A percentile compares a stretch with the other conserved stretches of the same genome.
phyloP scores from a whole-genome alignment of 1,140 invertebrate genomes.

The Bombus soroeensis region DNA sequence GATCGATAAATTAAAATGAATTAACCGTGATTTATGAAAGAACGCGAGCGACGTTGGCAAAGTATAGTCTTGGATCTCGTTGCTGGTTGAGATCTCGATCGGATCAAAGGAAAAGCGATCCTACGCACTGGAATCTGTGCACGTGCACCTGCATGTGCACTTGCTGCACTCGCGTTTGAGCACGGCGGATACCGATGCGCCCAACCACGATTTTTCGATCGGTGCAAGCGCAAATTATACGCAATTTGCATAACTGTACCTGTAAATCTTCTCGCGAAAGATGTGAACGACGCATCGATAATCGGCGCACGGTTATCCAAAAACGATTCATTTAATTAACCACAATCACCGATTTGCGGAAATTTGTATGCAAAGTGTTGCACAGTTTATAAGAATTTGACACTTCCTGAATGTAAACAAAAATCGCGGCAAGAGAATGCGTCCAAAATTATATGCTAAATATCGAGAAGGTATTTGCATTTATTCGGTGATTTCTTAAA shows the following conservation, averaged over 20 bases:
- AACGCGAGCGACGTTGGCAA: background rate
- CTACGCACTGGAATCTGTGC: conserved; percentile 17
- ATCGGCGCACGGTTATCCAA: conserved; percentile 10
- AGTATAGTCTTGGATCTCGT: conserved; percentile 15
- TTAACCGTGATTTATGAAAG: conserved; percentile 19
- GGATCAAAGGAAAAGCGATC: conserved; percentile 45
- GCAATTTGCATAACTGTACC: conserved; percentile 24
- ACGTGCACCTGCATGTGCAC: conserved; percentile 37
- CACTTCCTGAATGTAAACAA: too few species aligned
- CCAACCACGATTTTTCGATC: conserved; percentile 8
- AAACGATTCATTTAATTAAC: conserved; percentile 1
- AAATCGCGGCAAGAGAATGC: background rate
- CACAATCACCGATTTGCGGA: too few species aligned
- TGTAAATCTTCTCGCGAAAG: conserved; percentile 4
- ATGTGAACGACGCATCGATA: conserved; percentile 7
- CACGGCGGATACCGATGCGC: background rate
- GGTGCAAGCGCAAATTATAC: conserved; percentile 17
- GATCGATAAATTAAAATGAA: conserved; percentile 22
- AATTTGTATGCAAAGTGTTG: background rate
- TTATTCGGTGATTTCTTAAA: too few species aligned
- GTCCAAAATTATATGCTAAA: background rate
- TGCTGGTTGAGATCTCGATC: conserved; percentile 29
- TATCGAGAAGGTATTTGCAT: too few species aligned
- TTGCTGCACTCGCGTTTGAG: background rate
- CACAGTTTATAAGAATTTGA: background rate